Evolutionary conservation across 2,797 vertebrate species (phyloP), one percentile per base, ranked within the genome.

Genomic region (Microhierax caerulescens): DNA sequence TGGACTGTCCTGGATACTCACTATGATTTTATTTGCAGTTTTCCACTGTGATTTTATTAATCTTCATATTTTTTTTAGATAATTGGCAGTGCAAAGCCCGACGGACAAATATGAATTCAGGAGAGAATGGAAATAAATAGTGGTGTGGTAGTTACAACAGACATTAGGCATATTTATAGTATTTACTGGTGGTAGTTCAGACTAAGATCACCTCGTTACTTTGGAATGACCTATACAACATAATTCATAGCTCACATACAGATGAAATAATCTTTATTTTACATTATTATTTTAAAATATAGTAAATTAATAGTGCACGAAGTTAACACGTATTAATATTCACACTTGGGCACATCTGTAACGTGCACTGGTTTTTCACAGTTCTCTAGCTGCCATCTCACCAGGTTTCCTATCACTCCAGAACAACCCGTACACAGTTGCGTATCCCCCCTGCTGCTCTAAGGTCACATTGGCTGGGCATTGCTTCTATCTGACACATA

Each of bases 51-150:
- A 87, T 2, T 4, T 80, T 85, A 64, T 48, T 83, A 57, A 84
- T 17, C 19, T 85, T 81, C 6, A 10, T 60, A 57, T 59, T 92
- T 63, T 68, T 48, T 72, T 83, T 80, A 88, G 50, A 21, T 39
- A 83, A 69, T 23, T 67, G 27, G 39, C 37, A 88, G 11, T 41
- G 72, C 48, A 88, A 75, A 65, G 85, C 41, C 59, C 82, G 75
- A 92, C 82, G 63, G 88, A 85, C 39, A 91, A 88, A 75, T 72
- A 21, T 54, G 83, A 70, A 50, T 89, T 94, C 28, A 81, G 74
- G 37, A 72, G 27, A 50, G 65, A 91, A 53, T 18, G 59, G 24
- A 74, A 90, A 90, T 13, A 74, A 90, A 90, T 13, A 92, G 32
- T 36, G 93, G 15, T 23, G 50, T 47, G 27, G 68, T 57, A 70